Evolutionary conservation across 2,888 invertebrate species (phyloP), one percentile per base, ranked within the genome.

Genomic region (Drosophila macrospina): DNA sequence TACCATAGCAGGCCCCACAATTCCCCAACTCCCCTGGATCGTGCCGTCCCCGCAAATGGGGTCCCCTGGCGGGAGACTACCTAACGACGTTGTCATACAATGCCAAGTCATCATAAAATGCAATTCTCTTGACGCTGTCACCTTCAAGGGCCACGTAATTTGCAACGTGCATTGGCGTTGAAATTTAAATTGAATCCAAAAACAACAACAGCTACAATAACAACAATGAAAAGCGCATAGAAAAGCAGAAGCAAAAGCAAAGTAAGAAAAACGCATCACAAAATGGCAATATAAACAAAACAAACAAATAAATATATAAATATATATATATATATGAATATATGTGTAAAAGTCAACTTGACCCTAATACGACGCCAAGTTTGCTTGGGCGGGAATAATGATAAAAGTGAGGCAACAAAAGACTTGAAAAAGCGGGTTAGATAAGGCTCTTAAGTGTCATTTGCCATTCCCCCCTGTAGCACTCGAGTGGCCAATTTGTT

Each of bases 101-200:
- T 75, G 82, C 47, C 66, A 8, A 76, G 76, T 83, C 84, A 80
- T 83, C 85, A 82, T 65, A 69, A 78, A 74, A 64, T 81, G 81
- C 75, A 77, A 65, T 82, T 75, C 74, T 75, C 77, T 75, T 67
- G 68, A 36, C 70, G 66, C 67, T 75, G 74, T 80, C 80, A 80
- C 78, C 78, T 80, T 84, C 83, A 83, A 81, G 74, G 69, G 77
- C 75, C 80, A 81, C 84, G 81, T 80, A 82, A 74, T 80, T 80
- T 79, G 80, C 81, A 80, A 80, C 66, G 76, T 79, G 80, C 78
- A 78, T 62, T 76, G 80, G 66, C 74, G 80, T 69, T 56, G 36
- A 82, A 75, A 70, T 73, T 80, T 67, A 61, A 73, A 78, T 73
- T 68, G 78, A 78, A 78, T 61, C 47, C 69, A 64, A 42, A 63